Conservation (phyloP, 2,797 vertebrate species). For the Gouania willdenowi region DNA sequence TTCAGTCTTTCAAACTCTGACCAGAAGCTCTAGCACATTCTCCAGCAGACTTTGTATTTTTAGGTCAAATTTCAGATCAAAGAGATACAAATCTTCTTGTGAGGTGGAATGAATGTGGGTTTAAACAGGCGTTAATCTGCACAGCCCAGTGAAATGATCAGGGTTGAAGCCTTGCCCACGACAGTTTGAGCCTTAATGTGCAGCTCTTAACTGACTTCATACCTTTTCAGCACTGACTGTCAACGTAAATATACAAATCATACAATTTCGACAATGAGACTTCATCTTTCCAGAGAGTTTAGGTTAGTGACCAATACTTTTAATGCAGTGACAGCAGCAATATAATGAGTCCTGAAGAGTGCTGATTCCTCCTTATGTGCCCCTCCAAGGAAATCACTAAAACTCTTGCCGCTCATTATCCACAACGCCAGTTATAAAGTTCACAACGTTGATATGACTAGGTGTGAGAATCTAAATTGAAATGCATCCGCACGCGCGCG, state of each 20-base stretch:
- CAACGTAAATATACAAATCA: background rate
- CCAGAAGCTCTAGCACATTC: constrained; percentile 5
- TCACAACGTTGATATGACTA: constrained; percentile 27
- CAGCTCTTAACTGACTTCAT: constrained; percentile 12
- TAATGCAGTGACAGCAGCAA: constrained; percentile 68
- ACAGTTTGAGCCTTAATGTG: background rate
- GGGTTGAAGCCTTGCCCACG: background rate
- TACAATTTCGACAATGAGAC: constrained; percentile 1
- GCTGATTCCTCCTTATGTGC: constrained; percentile 57
- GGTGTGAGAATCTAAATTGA: constrained; percentile 12
- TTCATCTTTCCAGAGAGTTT: constrained; percentile 19
- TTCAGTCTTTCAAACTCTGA: constrained; percentile 5
- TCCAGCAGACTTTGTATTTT: constrained; percentile 25
- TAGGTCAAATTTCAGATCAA: constrained; percentile 12
- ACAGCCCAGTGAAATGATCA: background rate
- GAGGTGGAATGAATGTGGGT: constrained; percentile 3
- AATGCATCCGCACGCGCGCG: constrained; percentile 1
- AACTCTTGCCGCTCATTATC: constrained; percentile 68
- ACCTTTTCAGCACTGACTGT: too few relatives aligned
- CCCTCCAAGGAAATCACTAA: constrained; percentile 67
- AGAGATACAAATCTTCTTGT: constrained; percentile 25
- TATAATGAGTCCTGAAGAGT: constrained; percentile 66
- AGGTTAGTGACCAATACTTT: constrained; percentile 61
- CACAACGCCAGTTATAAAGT: constrained; percentile 45
- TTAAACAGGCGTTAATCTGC: constrained; percentile 21